phyloP scores from a whole-genome alignment of 1,140 invertebrate genomes.

The Theocolax elegans region DNA sequence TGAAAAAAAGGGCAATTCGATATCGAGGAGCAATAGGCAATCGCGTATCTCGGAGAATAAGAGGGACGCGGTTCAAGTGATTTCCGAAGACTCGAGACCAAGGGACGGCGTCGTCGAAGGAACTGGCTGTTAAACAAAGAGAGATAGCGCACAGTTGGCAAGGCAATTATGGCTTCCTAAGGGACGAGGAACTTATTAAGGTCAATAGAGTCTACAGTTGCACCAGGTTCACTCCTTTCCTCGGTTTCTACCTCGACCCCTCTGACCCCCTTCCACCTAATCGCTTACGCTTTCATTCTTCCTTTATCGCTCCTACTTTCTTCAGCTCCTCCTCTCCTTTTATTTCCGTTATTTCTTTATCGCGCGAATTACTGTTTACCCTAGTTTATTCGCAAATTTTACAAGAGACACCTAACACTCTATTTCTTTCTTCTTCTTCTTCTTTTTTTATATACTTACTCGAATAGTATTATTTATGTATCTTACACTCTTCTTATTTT shows the following conservation, averaged over 20 bases:
- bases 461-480: no score
- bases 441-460: no score
- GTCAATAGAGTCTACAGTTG: constrained; percentile 24
- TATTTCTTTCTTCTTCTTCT: no score
- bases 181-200: constrained; percentile 32
- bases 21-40: no score
- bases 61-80: no score
- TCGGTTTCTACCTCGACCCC: not conserved
- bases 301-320: constrained; percentile 4
- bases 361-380: not conserved
- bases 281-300: constrained; percentile 29
- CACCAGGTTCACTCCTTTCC: not conserved
- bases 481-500: no score
- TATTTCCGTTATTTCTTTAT: not conserved
- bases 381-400: no score
- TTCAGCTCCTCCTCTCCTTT: not conserved
- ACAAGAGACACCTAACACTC: no score
- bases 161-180: constrained; percentile 22
- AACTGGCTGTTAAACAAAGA: constrained; percentile 5
- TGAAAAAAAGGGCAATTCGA: no score
- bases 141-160: constrained; percentile 5
- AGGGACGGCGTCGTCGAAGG: no score
- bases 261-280: constrained; percentile 1
- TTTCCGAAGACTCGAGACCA: no score
- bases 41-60: no score